Evolutionary conservation across 2,797 vertebrate species (phyloP).

Genomic region (Telmatherina bonti): DNA sequence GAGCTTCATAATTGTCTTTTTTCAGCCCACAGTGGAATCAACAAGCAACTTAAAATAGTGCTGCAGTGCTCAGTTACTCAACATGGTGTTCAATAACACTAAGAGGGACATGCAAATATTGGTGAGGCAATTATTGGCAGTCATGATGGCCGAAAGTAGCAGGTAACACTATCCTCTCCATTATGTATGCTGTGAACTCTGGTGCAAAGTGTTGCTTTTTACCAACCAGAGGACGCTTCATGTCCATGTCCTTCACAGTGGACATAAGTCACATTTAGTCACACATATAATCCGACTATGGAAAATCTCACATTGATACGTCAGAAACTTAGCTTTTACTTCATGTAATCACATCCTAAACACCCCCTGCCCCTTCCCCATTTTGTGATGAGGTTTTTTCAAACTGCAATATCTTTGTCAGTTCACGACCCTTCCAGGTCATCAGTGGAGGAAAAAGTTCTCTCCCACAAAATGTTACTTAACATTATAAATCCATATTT

Average conservation of each 20-base stretch:
- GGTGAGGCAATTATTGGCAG: constrained; percentile 83
- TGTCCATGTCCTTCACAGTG: constrained; percentile 68
- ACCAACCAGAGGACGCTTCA: constrained; percentile 74
- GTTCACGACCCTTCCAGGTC: too few species aligned
- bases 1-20: constrained; percentile 77
- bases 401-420: constrained; percentile 15
- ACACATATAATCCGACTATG: constrained; percentile 17
- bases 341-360: not conserved
- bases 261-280: constrained; percentile 76
- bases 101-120: constrained; percentile 86
- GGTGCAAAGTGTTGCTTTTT: constrained; percentile 75
- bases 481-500: too few species aligned
- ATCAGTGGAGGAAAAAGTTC: too few species aligned
- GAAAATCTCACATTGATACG: not conserved
- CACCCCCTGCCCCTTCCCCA: not conserved
- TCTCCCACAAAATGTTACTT: too few species aligned
- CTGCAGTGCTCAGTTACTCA: constrained; percentile 76
- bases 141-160: constrained; percentile 81
- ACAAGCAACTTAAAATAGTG: constrained; percentile 83
- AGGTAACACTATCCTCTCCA: constrained; percentile 84
- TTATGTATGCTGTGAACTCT: constrained; percentile 79
- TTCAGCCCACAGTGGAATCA: constrained; percentile 72
- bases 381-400: not conserved
- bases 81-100: constrained; percentile 82
- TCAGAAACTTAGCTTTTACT: not conserved